Percentiles rank a stretch among this genome's conserved stretches.
phyloP scores from a whole-genome alignment of 2,888 invertebrate species.

The Xiphydria camelus region DNA sequence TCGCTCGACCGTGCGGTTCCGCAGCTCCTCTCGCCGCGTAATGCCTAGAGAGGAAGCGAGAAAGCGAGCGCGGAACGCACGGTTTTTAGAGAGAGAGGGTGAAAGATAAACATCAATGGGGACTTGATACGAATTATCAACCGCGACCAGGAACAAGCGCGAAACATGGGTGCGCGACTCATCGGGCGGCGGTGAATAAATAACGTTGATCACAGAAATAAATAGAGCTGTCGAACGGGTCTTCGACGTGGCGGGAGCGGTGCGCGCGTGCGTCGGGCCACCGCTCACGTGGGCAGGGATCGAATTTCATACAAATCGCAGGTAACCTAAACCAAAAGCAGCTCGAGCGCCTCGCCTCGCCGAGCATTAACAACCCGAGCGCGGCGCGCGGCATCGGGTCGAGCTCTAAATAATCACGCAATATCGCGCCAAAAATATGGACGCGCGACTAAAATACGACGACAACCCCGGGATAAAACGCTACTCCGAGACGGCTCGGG shows the following conservation, averaged over 20 bases:
- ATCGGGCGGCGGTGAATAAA: conserved; percentile 24
- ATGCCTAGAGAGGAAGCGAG: too few species aligned
- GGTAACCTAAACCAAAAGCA: conserved; percentile 52
- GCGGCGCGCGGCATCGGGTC: background rate
- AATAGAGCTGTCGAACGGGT: conserved; percentile 48
- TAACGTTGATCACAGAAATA: conserved; percentile 40
- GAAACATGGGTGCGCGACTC: conserved; percentile 13
- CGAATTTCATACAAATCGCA: conserved; percentile 55
- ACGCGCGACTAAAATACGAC: conserved; percentile 12
- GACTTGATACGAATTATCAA: conserved; percentile 26
- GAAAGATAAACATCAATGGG: too few species aligned
- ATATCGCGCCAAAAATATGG: conserved; percentile 10
- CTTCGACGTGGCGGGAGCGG: conserved; percentile 28
- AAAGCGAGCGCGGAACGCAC: too few species aligned
- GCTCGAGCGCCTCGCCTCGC: conserved; percentile 29
- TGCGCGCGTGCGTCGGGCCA: conserved; percentile 4
- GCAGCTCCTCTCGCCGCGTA: too few species aligned
- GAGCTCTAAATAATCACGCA: conserved; percentile 1
- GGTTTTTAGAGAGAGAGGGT: too few species aligned
- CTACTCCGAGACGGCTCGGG: conserved; percentile 6
- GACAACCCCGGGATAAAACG: conserved; percentile 10
- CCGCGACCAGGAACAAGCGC: conserved; percentile 21
- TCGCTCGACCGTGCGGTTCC: too few species aligned
- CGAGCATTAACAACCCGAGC: conserved; percentile 42
- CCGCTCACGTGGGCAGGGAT: conserved; percentile 35